Conservation (phyloP, 2,888 invertebrate species). For the Eupeodes luniger region DNA sequence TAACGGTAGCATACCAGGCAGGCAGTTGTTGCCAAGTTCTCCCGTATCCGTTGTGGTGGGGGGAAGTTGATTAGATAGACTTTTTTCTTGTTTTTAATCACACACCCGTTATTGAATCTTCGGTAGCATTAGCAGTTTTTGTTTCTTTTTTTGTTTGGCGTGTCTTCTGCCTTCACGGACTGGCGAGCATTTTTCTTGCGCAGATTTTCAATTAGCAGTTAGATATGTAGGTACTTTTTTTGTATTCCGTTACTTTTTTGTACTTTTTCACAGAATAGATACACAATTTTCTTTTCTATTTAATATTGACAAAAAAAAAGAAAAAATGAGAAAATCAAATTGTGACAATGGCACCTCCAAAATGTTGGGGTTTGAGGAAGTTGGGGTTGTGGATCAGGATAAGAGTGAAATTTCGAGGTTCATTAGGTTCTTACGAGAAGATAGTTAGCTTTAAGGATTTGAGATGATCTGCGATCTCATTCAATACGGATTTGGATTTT, state of each 20-base stretch:
- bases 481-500: too few relatives aligned
- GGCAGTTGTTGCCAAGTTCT: constrained; percentile 47
- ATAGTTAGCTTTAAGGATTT: too few relatives aligned
- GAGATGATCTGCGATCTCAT: too few relatives aligned
- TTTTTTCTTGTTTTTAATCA: constrained; percentile 84
- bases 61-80: constrained; percentile 84
- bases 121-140: constrained; percentile 69
- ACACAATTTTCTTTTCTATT: constrained; percentile 46
- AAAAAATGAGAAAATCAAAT: constrained; percentile 59
- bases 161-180: constrained; percentile 64
- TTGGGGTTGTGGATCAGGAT: not conserved
- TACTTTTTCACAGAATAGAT: constrained; percentile 4
- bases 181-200: constrained; percentile 70
- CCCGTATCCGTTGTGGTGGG: constrained; percentile 49
- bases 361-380: not conserved
- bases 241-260: constrained; percentile 23
- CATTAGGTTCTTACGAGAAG: too few relatives aligned
- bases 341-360: constrained; percentile 54
- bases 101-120: constrained; percentile 82
- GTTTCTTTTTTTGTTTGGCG: constrained; percentile 68
- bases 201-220: constrained; percentile 70
- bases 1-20: constrained; percentile 35
- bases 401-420: too few relatives aligned
- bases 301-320: not conserved
- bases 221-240: not conserved